Percentiles rank a stretch among this genome's conserved stretches.
Evolutionary conservation across 1,140 invertebrate genomes (phyloP).

Genomic region (Cydia strobilella): DNA sequence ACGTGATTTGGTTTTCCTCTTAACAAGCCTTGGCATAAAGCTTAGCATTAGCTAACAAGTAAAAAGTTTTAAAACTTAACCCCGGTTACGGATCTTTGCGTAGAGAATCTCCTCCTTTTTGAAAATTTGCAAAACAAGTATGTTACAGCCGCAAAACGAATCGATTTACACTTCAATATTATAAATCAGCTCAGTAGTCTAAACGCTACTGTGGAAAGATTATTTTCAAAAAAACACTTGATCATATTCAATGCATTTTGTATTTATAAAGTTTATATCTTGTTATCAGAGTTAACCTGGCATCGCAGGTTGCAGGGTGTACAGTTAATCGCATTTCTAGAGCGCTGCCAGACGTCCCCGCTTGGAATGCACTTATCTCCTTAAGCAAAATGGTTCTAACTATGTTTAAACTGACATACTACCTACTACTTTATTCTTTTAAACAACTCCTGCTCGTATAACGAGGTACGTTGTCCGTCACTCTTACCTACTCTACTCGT

Average conservation of each 20-base stretch:
- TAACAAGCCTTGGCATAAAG: slow-evolving; percentile 36
- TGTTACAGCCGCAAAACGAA: no score
- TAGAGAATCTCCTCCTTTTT: no score
- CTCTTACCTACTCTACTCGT: not conserved
- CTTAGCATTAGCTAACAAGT: no score
- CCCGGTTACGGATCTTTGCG: no score
- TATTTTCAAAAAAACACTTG: no score
- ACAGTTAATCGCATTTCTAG: slow-evolving; percentile 76
- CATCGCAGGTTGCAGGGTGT: slow-evolving; percentile 41
- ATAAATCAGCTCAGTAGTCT: no score
- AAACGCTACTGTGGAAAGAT: no score
- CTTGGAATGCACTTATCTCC: slow-evolving; percentile 6
- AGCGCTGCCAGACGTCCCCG: slow-evolving; percentile 42
- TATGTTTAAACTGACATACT: not conserved
- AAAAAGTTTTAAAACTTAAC: no score
- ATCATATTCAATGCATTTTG: no score
- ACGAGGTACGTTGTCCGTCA: not conserved
- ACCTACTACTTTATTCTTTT: not conserved
- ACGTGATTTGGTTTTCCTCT: slow-evolving; percentile 18
- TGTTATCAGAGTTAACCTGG: slow-evolving; percentile 34
- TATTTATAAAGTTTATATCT: no score
- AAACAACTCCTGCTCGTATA: not conserved
- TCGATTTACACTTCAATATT: no score
- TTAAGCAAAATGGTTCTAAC: not conserved
- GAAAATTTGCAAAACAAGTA: no score